Evolutionary conservation across 2,113 vertebrate genomes (phyloP).

Genomic region (Mungos mungo): DNA sequence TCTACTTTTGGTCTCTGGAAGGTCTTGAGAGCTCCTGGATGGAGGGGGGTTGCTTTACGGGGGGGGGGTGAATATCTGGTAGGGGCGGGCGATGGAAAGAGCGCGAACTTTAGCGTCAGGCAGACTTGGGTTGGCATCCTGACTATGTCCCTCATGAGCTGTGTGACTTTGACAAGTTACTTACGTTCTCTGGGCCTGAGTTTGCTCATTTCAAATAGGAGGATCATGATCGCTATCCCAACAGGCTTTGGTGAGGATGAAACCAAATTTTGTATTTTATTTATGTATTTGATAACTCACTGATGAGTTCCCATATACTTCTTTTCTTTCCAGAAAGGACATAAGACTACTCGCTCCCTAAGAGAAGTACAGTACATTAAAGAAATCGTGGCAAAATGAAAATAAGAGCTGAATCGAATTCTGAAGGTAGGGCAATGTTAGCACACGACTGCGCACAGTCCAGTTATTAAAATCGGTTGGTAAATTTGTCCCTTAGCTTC

Average conservation of each 20-base stretch:
- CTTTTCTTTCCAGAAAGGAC: background rate
- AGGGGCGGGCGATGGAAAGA: no score
- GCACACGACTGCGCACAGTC: background rate
- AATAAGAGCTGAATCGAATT: background rate
- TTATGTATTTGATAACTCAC: background rate
- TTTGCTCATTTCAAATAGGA: background rate
- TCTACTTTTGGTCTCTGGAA: background rate
- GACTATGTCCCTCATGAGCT: background rate
- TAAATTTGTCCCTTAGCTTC: background rate
- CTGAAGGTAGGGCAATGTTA: background rate
- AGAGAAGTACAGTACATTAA: background rate
- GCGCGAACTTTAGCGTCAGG: background rate
- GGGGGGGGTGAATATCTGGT: background rate
- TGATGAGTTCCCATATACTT: background rate
- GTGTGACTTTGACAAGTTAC: background rate
- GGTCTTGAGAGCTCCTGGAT: background rate
- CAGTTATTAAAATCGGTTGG: background rate
- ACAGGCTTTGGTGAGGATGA: background rate
- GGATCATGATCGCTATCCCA: background rate
- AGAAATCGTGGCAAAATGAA: background rate
- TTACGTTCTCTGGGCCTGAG: conserved; percentile 2
- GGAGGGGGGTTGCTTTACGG: background rate
- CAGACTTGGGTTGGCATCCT: background rate
- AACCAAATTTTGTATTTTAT: background rate
- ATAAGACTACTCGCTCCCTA: background rate